phyloP scores from a whole-genome alignment of 1,140 invertebrate species.

The Lordiphosa stackelbergi region DNA sequence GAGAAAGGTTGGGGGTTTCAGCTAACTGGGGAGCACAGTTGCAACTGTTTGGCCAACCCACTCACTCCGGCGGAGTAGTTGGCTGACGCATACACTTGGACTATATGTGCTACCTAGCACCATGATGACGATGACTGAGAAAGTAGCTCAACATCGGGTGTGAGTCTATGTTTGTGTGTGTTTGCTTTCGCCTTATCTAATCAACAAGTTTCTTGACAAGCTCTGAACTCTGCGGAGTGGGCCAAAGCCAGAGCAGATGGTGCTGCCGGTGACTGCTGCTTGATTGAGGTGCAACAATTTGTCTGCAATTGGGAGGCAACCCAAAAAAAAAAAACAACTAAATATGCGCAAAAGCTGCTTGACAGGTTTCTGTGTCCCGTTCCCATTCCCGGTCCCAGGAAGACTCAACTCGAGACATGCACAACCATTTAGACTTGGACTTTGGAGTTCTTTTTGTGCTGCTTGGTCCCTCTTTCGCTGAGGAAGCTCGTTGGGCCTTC shows the following conservation, averaged over 20 bases:
- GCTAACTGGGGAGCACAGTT: constrained; percentile 24
- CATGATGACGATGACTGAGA: constrained; percentile 43
- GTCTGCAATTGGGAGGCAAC: constrained; percentile 60
- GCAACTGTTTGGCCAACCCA: constrained; percentile 36
- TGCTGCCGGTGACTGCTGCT: constrained; percentile 49
- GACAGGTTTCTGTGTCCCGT: constrained; percentile 47
- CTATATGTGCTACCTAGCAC: not conserved
- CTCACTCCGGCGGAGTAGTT: constrained; percentile 34
- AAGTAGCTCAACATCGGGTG: constrained; percentile 39
- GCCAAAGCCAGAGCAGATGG: constrained; percentile 24
- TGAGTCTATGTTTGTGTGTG: constrained; percentile 7
- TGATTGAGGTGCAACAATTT: constrained; percentile 73
- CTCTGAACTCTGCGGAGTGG: constrained; percentile 23
- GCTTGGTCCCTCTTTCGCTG: not conserved
- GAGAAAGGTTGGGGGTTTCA: constrained; percentile 1
- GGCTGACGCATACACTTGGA: constrained; percentile 25
- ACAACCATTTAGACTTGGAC: constrained; percentile 65
- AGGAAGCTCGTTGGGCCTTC: constrained; percentile 18
- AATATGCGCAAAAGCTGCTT: constrained; percentile 60
- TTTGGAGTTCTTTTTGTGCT: constrained; percentile 38
- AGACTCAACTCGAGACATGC: constrained; percentile 36
- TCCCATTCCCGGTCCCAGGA: constrained; percentile 11
- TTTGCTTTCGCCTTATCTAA: constrained; percentile 57
- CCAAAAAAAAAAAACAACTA: constrained; percentile 18
- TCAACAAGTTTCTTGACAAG: constrained; percentile 66